phyloP scores from a whole-genome alignment of 2,113 vertebrate genomes.

The Gallinago media region DNA sequence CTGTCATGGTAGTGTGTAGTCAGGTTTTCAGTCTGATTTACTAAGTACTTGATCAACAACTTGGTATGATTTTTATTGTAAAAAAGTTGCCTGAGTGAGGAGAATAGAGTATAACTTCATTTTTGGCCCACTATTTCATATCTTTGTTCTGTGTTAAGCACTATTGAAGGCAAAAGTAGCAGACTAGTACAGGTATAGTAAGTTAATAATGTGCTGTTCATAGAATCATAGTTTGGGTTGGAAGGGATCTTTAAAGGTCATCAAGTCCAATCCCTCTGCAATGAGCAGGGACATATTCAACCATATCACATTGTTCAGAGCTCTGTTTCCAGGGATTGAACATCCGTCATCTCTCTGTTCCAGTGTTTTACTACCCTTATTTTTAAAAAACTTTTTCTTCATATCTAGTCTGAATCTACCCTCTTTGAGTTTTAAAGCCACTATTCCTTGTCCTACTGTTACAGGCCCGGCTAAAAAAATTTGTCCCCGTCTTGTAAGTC shows the following conservation, averaged over 20 bases:
- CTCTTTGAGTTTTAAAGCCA: background rate
- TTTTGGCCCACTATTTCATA: background rate
- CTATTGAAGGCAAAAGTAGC: background rate
- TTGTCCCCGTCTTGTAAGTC: background rate
- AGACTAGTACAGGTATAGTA: background rate
- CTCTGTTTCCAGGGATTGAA: background rate
- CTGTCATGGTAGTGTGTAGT: background rate
- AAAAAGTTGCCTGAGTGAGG: background rate
- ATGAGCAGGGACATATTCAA: background rate
- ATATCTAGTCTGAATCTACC: background rate
- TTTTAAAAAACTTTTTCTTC: background rate
- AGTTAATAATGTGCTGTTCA: background rate
- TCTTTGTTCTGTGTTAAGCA: background rate
- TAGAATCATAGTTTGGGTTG: background rate
- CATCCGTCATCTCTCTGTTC: background rate
- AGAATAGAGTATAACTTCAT: background rate
- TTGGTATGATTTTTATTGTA: background rate
- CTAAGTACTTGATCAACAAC: background rate
- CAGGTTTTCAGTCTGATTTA: background rate
- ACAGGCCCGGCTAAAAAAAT: background rate
- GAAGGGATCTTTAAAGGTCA: background rate
- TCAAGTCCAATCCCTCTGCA: background rate
- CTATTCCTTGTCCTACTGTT: background rate
- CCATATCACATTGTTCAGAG: background rate
- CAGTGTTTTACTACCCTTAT: background rate